Evolutionary conservation across 2,888 invertebrate species (phyloP), one percentile per base, ranked within the genome.

Genomic region (Anorthoa munda): DNA sequence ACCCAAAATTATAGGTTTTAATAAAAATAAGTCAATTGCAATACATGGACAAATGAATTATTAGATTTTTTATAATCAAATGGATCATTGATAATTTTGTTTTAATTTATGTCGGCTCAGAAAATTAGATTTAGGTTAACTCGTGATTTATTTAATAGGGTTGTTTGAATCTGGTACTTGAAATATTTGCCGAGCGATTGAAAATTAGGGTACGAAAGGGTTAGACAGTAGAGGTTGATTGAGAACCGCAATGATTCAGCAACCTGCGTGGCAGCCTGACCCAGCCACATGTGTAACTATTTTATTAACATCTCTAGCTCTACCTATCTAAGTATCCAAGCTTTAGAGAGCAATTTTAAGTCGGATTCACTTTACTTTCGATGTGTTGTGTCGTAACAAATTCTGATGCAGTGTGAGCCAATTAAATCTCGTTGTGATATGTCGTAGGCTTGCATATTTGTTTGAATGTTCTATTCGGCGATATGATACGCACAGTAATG

Each of bases 101-200:
- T 67, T 46, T 50, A 48, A 59, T 53, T 48, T 2, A 56, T 55
- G 60, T 73, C 26, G 3, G 58, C 39, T 13, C 39, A 23, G 31
- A 23, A 31, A 63, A 74, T 61, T 7, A 11, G 67, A 48, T 65
- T 53, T 5, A 12, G 39, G 50, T 51, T 17, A 7, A 5, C n/a
- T 13, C 9, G 26, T 51, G 65, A 81, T 58, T 65, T 68, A 81
- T 81, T 56, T 65, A 69, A 65, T 51, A 48, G 15, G 63, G 76
- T 45, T 50, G n/a, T 64, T 50, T 55, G n/a, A 46, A 65, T 63
- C 13, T 53, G 53, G 5, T 31, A 51, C 53, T 21, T 18, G 5
- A 56, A 58, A 46, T 72, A 63, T 72, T 58, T 79, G 46, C 15
- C 46, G 11, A 51, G 15, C 2, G n/a, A 63, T 46, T 79, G n/a